Evolutionary conservation across 1,140 invertebrate genomes (phyloP).

Genomic region (Mesaphorura yosii): DNA sequence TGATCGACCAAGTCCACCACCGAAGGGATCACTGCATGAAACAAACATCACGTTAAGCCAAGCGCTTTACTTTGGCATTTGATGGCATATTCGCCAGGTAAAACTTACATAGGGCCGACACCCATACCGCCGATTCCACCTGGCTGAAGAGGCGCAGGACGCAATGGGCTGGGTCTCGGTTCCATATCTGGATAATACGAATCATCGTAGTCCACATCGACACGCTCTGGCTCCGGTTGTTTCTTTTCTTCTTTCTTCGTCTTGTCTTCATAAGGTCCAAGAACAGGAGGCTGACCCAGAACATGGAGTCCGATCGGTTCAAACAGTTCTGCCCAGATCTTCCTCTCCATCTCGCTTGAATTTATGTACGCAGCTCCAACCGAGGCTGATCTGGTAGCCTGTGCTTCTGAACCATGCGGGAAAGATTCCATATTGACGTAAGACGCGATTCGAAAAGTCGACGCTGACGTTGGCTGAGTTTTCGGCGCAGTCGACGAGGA

Average conservation of each 20-base stretch:
- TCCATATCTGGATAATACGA: too few species aligned
- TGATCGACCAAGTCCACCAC: constrained; percentile 20
- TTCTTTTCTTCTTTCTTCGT: not conserved
- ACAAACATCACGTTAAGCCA: too few species aligned
- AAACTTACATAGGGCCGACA: too few species aligned
- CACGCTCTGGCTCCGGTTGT: not conserved
- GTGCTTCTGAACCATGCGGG: not conserved
- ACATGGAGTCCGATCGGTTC: constrained; percentile 18
- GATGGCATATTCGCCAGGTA: too few species aligned
- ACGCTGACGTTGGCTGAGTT: constrained; percentile 2
- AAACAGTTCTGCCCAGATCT: constrained; percentile 17
- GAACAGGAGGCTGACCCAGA: constrained; percentile 14
- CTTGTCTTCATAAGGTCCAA: constrained; percentile 19
- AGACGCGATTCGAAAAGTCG: constrained; percentile 9
- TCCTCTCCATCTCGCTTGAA: constrained; percentile 8
- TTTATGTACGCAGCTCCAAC: constrained; percentile 5
- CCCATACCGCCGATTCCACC: too few species aligned
- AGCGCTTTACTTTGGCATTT: too few species aligned
- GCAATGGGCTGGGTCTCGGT: too few species aligned
- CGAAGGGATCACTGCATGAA: not conserved
- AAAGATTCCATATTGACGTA: constrained; percentile 8
- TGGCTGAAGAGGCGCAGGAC: too few species aligned
- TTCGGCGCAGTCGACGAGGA: too few species aligned
- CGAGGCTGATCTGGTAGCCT: not conserved
- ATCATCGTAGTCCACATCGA: too few species aligned